A percentile compares a stretch with the other conserved stretches of the same genome.
These are phyloP conservation scores for Seira ritae DNA, from an alignment of 2,888 invertebrate genomes.

Conservation along the genomic window DNA sequence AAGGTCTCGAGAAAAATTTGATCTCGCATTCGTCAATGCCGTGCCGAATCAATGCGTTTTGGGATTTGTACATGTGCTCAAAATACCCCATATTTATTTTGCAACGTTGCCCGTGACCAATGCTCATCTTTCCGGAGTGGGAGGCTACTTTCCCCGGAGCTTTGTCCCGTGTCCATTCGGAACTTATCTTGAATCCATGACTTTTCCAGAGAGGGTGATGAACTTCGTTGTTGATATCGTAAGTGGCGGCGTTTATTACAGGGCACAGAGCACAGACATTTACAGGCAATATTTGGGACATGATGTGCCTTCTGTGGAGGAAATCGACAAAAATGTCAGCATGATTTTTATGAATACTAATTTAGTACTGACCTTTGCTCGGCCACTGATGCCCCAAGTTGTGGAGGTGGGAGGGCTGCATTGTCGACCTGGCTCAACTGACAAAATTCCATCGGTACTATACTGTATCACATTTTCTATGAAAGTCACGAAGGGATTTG, in stretches of 20 bases:
- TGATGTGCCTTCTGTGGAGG: constrained; percentile 48
- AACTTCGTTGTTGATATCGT: constrained; percentile 31
- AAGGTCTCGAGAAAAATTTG: constrained; percentile 60
- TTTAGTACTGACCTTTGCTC: constrained; percentile 65
- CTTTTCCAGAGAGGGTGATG: constrained; percentile 33
- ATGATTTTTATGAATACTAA: constrained; percentile 73
- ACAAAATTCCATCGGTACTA: background rate
- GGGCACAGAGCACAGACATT: constrained; percentile 38
- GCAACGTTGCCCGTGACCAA: constrained; percentile 41
- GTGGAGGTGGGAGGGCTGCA: constrained; percentile 74
- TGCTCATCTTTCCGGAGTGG: background rate
- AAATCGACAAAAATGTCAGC: constrained; percentile 70
- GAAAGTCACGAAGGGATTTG: too few species aligned
- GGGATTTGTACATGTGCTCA: constrained; percentile 43
- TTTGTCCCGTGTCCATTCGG: constrained; percentile 43
- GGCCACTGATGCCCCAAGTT: constrained; percentile 71
- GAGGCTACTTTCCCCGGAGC: constrained; percentile 35
- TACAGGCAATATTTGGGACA: constrained; percentile 54
- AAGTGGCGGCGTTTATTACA: constrained; percentile 38
- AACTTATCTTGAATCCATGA: constrained; percentile 39
- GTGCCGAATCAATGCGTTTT: constrained; percentile 77
- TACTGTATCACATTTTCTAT: background rate
- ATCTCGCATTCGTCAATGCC: constrained; percentile 73
- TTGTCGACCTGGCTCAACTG: constrained; percentile 67
- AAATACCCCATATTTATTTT: constrained; percentile 51